These are phyloP conservation scores for Stichopus chloronotus DNA, from an alignment of 35 echinoderm and acorn worm species.

Conservation along the genomic window DNA sequence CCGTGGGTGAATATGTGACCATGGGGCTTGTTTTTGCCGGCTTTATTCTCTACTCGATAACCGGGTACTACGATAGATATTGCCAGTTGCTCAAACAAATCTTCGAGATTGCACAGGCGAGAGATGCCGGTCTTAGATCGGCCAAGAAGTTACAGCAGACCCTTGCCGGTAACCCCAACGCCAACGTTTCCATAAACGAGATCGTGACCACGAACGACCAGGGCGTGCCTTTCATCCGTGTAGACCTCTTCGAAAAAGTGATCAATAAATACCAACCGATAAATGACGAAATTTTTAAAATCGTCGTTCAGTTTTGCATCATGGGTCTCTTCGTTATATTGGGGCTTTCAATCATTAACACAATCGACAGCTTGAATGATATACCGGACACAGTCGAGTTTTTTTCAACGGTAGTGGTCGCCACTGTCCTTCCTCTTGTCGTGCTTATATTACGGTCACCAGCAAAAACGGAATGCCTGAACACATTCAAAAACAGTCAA, in stretches of 20 bases:
- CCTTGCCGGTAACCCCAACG: neutral
- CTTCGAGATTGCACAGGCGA: slow-evolving; percentile 65
- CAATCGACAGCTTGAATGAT: slow-evolving; percentile 71
- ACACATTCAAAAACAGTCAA: slow-evolving; percentile 61
- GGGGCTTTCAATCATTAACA: slow-evolving; percentile 75
- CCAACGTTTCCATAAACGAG: neutral
- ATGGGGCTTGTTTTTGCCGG: slow-evolving; percentile 67
- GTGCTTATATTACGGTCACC: slow-evolving; percentile 72
- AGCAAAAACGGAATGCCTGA: slow-evolving; percentile 65
- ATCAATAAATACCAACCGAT: slow-evolving; percentile 73
- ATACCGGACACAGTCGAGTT: slow-evolving; percentile 75
- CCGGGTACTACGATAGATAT: slow-evolving; percentile 80
- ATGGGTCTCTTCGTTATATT: slow-evolving; percentile 71
- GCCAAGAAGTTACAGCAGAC: neutral
- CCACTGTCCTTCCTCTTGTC: slow-evolving; percentile 68
- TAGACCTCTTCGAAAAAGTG: slow-evolving; percentile 64
- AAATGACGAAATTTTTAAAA: slow-evolving; percentile 51
- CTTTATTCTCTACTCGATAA: slow-evolving; percentile 62
- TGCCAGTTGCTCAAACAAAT: slow-evolving; percentile 60
- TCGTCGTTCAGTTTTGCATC: slow-evolving; percentile 34
- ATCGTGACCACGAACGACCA: slow-evolving; percentile 36
- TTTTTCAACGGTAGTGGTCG: slow-evolving; percentile 77
- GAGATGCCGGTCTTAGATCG: neutral
- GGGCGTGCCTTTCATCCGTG: slow-evolving; percentile 61
- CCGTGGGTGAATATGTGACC: slow-evolving; percentile 63